Evolutionary conservation across 37 sponge, comb jelly and placozoan species (phyloP), one percentile per base, ranked within the genome.

Genomic region (Bolinopsis microptera): DNA sequence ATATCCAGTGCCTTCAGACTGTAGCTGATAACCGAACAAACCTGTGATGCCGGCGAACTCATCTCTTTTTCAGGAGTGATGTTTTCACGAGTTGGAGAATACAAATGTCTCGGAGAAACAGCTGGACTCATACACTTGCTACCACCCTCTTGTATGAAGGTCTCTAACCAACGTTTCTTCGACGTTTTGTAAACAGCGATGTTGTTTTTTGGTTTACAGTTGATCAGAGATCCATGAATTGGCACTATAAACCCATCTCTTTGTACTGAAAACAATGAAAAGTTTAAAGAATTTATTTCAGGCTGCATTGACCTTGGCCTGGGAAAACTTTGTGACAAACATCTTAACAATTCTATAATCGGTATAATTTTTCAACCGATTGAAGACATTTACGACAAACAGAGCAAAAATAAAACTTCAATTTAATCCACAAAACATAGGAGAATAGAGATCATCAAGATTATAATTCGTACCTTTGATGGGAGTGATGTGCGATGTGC

Each of bases 231-330:
- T n/a, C 90, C 90, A 3, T 34, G 61, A 23, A 86, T 39, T 9
- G 90, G 90, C 26, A 86, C 90, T 21, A 86, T 86, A 39, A 86
- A 86, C n/a, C 90, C 90, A 23, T 86, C 90, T 86, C 39, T 86
- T 40, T 34, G 90, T 48, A 86, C 90, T 86, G 90, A 40, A 72
- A 72, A 72, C 26, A 18, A 48, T 48, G 13, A 18, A n/a, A n/a
- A n/a, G n/a, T n/a, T n/a, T n/a, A n/a, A n/a, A n/a, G n/a, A n/a
- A n/a, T n/a, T n/a, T n/a, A n/a, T n/a, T n/a, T n/a, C n/a, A n/a
- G n/a, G n/a, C n/a, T n/a, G n/a, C n/a, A n/a, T n/a, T n/a, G n/a
- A n/a, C n/a, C n/a, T n/a, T n/a, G n/a, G n/a, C n/a, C n/a, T n/a
- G n/a, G n/a, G n/a, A n/a, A n/a, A n/a, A n/a, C n/a, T n/a, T n/a